Conservation (phyloP, 35 echinoderm and acorn worm genomes). For the Apostichopus californicus region DNA sequence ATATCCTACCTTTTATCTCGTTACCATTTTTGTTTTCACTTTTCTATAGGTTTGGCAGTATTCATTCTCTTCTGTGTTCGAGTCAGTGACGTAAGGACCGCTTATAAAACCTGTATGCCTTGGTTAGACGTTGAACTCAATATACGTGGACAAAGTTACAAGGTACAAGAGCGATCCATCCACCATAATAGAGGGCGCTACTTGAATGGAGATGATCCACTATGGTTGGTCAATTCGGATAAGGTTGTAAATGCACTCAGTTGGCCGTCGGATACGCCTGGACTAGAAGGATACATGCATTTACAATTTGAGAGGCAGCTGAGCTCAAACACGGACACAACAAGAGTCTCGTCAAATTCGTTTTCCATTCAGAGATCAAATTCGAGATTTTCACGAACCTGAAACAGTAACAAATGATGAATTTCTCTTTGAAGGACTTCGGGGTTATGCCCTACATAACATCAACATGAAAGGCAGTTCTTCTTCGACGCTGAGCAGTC, state of each 20-base stretch:
- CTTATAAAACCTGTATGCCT: constrained; percentile 48
- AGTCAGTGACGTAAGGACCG: constrained; percentile 44
- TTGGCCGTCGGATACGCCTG: constrained; percentile 43
- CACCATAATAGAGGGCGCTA: not conserved
- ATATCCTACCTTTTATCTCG: no score
- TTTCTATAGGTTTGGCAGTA: constrained; percentile 29
- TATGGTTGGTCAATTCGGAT: constrained; percentile 4
- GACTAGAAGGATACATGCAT: constrained; percentile 51
- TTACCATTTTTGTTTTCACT: not conserved
- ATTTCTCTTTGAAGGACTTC: no score
- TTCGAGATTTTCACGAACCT: constrained; percentile 31
- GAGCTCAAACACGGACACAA: constrained; percentile 37
- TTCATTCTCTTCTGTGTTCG: constrained; percentile 58
- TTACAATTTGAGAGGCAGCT: constrained; percentile 40
- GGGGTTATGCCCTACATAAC: no score
- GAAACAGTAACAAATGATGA: not conserved
- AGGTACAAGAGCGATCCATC: constrained; percentile 22
- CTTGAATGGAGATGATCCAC: not conserved
- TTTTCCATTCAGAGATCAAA: constrained; percentile 43
- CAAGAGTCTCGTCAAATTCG: constrained; percentile 20
- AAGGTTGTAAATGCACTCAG: constrained; percentile 18
- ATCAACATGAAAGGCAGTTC: no score
- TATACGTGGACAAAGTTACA: constrained; percentile 51
- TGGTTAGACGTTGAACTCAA: constrained; percentile 55
- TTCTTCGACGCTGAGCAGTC: no score